phyloP scores from a whole-genome alignment of 2,113 vertebrate genomes.

The Hyla sarda region DNA sequence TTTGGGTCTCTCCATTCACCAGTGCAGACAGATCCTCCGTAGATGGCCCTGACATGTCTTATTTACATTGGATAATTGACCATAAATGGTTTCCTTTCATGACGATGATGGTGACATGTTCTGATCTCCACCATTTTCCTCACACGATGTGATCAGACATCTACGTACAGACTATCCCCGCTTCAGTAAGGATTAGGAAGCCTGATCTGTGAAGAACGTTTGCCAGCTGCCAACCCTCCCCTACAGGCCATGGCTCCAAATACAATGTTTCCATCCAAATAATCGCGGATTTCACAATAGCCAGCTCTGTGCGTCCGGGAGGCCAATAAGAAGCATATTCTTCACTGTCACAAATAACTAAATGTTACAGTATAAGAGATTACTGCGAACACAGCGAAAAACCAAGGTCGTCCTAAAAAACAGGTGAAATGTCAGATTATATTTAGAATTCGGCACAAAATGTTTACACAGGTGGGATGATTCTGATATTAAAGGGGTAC shows the following conservation, averaged over 20 bases:
- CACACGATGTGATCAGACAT: too few species aligned
- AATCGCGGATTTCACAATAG: not conserved
- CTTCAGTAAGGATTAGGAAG: too few species aligned
- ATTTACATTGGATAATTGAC: too few species aligned
- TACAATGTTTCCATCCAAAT: slow-evolving; percentile 23
- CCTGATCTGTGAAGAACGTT: not conserved
- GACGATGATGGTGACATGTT: too few species aligned
- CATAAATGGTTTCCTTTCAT: too few species aligned
- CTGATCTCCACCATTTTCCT: too few species aligned
- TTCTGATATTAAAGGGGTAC: too few species aligned
- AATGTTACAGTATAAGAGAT: not conserved
- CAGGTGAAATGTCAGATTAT: not conserved
- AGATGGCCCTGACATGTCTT: too few species aligned
- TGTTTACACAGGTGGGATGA: not conserved
- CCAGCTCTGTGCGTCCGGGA: not conserved
- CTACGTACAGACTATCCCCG: too few species aligned
- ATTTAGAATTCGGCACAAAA: not conserved
- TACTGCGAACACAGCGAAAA: not conserved
- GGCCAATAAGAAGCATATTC: not conserved
- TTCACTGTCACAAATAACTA: slow-evolving; percentile 4
- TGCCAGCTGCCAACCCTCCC: not conserved
- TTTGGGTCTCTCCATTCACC: too few species aligned
- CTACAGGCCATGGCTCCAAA: not conserved
- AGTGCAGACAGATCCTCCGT: too few species aligned
- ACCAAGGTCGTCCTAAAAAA: not conserved